phyloP scores from a whole-genome alignment of 1,140 invertebrate genomes.

The Protaetia brevitarsis region DNA sequence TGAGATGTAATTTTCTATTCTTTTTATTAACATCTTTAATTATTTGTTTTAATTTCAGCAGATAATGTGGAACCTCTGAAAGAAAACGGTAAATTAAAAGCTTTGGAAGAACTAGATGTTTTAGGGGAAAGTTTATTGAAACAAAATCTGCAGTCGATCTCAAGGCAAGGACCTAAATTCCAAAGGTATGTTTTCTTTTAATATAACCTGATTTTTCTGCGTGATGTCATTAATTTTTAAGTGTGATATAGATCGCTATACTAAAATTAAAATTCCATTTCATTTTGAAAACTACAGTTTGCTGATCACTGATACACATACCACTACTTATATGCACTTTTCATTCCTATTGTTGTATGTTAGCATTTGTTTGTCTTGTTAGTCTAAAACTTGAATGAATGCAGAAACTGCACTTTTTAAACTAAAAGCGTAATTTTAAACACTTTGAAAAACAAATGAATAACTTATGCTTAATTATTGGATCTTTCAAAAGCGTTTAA shows the following conservation, averaged over 20 bases:
- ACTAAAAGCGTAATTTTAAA: too few relatives aligned
- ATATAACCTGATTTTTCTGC: not conserved
- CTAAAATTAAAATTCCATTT: not conserved
- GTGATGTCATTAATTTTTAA: not conserved
- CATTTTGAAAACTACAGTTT: not conserved
- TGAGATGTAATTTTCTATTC: not conserved
- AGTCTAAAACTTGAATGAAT: too few relatives aligned
- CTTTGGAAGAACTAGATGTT: constrained; percentile 71
- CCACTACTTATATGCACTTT: too few relatives aligned
- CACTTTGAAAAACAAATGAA: too few relatives aligned
- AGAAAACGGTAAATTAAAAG: constrained; percentile 51
- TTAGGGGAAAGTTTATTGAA: constrained; percentile 71
- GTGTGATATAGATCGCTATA: not conserved
- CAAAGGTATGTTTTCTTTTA: constrained; percentile 35
- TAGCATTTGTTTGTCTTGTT: too few relatives aligned
- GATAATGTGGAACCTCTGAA: not conserved
- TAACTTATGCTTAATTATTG: too few relatives aligned
- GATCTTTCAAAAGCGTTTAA: too few relatives aligned
- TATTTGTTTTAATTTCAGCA: not conserved
- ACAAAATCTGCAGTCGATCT: constrained; percentile 60
- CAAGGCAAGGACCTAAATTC: constrained; percentile 34
- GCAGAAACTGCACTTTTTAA: too few relatives aligned
- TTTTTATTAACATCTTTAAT: not conserved
- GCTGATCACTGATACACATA: too few relatives aligned
- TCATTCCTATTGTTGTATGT: too few relatives aligned